phyloP scores from a whole-genome alignment of 2,888 invertebrate genomes.

The Sphinx pinastri region DNA sequence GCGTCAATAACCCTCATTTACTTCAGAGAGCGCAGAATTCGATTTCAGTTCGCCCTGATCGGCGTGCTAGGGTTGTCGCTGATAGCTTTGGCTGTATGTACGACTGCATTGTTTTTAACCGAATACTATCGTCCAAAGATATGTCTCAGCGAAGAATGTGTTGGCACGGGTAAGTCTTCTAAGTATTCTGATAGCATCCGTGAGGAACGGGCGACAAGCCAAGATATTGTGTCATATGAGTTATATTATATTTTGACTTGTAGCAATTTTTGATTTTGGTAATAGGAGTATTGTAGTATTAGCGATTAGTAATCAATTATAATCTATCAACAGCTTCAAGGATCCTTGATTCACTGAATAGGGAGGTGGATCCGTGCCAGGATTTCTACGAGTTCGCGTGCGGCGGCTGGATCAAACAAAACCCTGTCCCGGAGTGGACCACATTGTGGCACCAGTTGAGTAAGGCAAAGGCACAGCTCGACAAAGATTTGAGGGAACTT shows the following conservation, averaged over 20 bases:
- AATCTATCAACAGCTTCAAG: conserved; percentile 78
- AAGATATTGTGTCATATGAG: too few relatives aligned
- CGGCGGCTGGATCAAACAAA: conserved; percentile 86
- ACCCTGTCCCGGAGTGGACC: conserved; percentile 87
- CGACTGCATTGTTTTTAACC: conserved; percentile 73
- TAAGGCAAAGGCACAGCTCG: conserved; percentile 83
- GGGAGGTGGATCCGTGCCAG: conserved; percentile 85
- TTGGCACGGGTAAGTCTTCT: conserved; percentile 82
- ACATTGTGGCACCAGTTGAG: conserved; percentile 87
- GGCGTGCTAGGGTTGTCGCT: conserved; percentile 78
- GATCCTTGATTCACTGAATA: conserved; percentile 85
- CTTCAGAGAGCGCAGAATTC: conserved; percentile 73
- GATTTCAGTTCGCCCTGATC: conserved; percentile 77
- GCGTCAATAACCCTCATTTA: not conserved
- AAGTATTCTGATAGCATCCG: too few relatives aligned
- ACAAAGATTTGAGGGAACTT: conserved; percentile 82
- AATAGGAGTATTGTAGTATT: too few relatives aligned
- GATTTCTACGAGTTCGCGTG: conserved; percentile 89
- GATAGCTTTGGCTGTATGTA: conserved; percentile 77
- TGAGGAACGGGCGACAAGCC: too few relatives aligned
- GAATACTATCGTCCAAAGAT: conserved; percentile 71
- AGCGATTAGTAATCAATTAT: not conserved
- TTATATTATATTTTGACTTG: too few relatives aligned
- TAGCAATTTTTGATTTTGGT: too few relatives aligned
- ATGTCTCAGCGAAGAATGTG: conserved; percentile 85